phyloP scores from a whole-genome alignment of 2,888 invertebrate genomes.

The Craniophora ligustri region DNA sequence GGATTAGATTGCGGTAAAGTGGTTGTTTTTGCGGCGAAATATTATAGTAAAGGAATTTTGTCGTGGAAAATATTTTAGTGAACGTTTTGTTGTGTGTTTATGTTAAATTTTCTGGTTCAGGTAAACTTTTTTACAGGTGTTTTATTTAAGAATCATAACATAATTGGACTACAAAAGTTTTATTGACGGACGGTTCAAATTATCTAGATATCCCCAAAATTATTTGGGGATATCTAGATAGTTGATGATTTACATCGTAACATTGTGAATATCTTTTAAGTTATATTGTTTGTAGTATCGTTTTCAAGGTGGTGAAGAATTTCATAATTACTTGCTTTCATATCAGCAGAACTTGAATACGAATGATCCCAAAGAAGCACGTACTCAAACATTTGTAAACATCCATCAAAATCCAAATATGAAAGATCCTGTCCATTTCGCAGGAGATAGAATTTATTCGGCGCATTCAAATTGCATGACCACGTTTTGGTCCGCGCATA shows the following conservation, averaged over 20 bases:
- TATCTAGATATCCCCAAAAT: no score
- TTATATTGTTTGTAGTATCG: no score
- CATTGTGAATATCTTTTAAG: no score
- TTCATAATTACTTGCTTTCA: not conserved
- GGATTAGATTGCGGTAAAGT: slow-evolving; percentile 40
- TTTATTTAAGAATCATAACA: no score
- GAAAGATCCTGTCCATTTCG: slow-evolving; percentile 18
- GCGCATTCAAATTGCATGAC: slow-evolving; percentile 47
- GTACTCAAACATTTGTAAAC: not conserved
- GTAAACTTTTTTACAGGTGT: not conserved
- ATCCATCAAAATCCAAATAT: slow-evolving; percentile 24
- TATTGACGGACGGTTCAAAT: no score
- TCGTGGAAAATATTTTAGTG: slow-evolving; percentile 8
- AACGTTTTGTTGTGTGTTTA: slow-evolving; percentile 15
- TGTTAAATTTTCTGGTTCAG: no score
- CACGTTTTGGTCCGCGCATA: slow-evolving; percentile 38
- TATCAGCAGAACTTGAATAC: not conserved
- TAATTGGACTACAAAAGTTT: no score
- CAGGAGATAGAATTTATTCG: slow-evolving; percentile 39
- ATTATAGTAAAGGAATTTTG: slow-evolving; percentile 14
- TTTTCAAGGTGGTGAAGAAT: not conserved
- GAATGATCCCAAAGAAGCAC: not conserved
- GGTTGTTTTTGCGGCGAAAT: slow-evolving; percentile 36
- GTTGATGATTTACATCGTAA: no score
- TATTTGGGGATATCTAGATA: no score